These are phyloP conservation scores for Craniophora ligustri DNA, from an alignment of 2,888 invertebrate genomes.

Conservation along the genomic window DNA sequence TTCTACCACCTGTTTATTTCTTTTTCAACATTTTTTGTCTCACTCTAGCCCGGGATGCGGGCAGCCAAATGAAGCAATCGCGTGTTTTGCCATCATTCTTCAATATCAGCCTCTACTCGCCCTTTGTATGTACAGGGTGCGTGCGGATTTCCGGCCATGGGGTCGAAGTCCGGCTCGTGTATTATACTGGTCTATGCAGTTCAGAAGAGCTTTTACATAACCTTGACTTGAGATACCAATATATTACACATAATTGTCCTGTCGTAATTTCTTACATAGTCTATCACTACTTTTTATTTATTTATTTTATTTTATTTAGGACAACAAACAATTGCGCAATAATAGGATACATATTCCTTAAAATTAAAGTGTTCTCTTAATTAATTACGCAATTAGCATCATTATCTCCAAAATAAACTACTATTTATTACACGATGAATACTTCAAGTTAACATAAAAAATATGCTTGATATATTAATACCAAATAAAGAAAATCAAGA, in stretches of 20 bases:
- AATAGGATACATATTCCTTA: too few relatives aligned
- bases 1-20: constrained; percentile 30
- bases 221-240: neutral
- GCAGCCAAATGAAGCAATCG: constrained; percentile 83
- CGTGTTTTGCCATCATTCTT: constrained; percentile 79
- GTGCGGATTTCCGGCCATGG: constrained; percentile 32
- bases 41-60: constrained; percentile 58
- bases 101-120: constrained; percentile 68
- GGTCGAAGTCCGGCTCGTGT: constrained; percentile 16
- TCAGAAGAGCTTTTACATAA: constrained; percentile 4
- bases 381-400: too few relatives aligned
- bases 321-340: too few relatives aligned
- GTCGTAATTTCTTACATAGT: too few relatives aligned
- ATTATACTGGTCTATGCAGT: constrained; percentile 17
- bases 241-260: neutral
- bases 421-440: too few relatives aligned
- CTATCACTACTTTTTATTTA: too few relatives aligned
- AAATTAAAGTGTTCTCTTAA: too few relatives aligned
- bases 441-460: too few relatives aligned
- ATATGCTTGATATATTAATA: too few relatives aligned
- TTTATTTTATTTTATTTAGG: too few relatives aligned
- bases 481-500: too few relatives aligned
- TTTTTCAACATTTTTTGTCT: constrained; percentile 35
- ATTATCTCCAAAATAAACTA: too few relatives aligned
- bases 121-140: constrained; percentile 63